A percentile compares a stretch with the other conserved stretches of the same genome.
Evolutionary conservation across 2,888 invertebrate species (phyloP).

Genomic region (Lasioglossum morio): DNA sequence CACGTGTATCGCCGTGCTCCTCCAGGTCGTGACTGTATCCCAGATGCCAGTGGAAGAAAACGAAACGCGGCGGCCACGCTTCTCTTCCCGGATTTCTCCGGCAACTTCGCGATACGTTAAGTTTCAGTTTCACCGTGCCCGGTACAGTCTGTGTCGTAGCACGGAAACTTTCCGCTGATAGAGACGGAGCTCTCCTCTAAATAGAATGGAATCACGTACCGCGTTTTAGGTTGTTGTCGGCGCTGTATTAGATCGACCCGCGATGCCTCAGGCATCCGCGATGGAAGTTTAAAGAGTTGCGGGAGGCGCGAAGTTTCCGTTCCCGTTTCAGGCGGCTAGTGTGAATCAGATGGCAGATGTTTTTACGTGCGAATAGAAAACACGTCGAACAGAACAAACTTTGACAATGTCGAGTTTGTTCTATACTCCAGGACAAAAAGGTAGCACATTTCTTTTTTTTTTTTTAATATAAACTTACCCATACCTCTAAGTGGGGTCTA

Average conservation of each 20-base stretch:
- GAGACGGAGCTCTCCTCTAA: constrained; percentile 21
- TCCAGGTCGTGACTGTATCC: constrained; percentile 26
- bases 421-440: too few relatives aligned
- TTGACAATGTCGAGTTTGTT: neutral
- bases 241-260: neutral
- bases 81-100: constrained; percentile 39
- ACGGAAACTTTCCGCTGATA: constrained; percentile 39
- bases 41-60: constrained; percentile 29
- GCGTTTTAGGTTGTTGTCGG: constrained; percentile 26
- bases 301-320: neutral
- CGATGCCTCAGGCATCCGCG: neutral
- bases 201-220: constrained; percentile 52
- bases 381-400: neutral
- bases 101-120: constrained; percentile 61
- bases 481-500: too few relatives aligned
- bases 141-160: constrained; percentile 28
- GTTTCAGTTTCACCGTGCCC: constrained; percentile 51
- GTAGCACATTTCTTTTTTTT: too few relatives aligned
- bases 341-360: neutral
- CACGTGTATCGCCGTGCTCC: constrained; percentile 19
- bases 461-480: too few relatives aligned
- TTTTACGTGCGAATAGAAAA: neutral
- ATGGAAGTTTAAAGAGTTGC: constrained; percentile 6
- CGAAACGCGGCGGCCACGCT: constrained; percentile 31
- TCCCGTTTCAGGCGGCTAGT: neutral